Conservation (phyloP, 2,888 invertebrate species). For the Melieria omissa region DNA sequence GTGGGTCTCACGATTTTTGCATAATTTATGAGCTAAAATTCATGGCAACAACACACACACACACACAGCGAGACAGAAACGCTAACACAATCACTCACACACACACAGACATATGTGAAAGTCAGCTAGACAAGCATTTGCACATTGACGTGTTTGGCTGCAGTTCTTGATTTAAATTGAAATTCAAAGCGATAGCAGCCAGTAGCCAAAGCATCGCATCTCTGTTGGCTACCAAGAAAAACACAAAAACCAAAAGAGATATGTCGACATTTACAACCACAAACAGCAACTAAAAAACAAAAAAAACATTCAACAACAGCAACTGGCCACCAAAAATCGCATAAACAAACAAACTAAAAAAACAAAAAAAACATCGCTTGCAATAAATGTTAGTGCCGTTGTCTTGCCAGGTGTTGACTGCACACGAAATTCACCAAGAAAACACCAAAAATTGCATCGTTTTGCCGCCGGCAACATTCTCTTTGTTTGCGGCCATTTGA, state of each 20-base stretch:
- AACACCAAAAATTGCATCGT: too few species aligned
- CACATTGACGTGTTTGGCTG: conserved; percentile 10
- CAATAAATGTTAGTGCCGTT: too few species aligned
- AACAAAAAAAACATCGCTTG: background rate
- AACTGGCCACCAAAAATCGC: too few species aligned
- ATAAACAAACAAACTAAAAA: conserved; percentile 8
- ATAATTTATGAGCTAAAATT: conserved; percentile 49
- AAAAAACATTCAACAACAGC: too few species aligned
- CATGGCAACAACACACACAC: conserved; percentile 37
- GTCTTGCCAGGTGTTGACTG: background rate
- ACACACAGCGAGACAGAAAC: conserved; percentile 42
- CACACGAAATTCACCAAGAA: too few species aligned
- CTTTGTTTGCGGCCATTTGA: conserved; percentile 21
- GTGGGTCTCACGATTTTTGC: conserved; percentile 41
- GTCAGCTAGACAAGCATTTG: background rate
- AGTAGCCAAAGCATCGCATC: background rate
- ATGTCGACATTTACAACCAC: background rate
- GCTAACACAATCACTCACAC: background rate
- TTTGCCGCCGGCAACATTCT: too few species aligned
- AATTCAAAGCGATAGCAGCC: background rate
- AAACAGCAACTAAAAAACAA: background rate
- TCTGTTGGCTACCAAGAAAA: background rate
- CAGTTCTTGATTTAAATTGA: conserved; percentile 3
- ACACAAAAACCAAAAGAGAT: background rate
- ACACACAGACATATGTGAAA: background rate